phyloP scores from a whole-genome alignment of 2,888 invertebrate genomes.

The Drosophila pullipes region DNA sequence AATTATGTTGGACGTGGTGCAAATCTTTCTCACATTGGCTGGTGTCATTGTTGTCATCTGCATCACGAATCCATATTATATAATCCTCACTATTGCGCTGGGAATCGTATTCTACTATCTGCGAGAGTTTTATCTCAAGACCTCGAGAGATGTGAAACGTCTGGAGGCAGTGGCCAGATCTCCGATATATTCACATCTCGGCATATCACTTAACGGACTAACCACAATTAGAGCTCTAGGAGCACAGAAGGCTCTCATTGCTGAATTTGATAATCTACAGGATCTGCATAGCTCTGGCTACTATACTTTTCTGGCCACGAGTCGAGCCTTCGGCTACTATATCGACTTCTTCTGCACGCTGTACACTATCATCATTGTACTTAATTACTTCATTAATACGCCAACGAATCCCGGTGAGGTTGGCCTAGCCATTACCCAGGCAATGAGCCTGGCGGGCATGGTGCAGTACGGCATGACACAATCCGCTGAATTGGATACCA shows the following conservation, averaged over 20 bases:
- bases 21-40: constrained; percentile 92
- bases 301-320: constrained; percentile 95
- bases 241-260: constrained; percentile 91
- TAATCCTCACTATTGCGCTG: constrained; percentile 90
- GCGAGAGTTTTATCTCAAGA: constrained; percentile 91
- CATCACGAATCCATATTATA: constrained; percentile 90
- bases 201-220: constrained; percentile 94
- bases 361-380: constrained; percentile 93
- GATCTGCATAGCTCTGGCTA: constrained; percentile 96
- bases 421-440: constrained; percentile 92
- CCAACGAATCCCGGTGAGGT: constrained; percentile 90
- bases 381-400: constrained; percentile 92
- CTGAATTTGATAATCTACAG: constrained; percentile 93
- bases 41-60: constrained; percentile 93
- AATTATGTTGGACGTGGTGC: constrained; percentile 85
- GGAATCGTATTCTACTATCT: constrained; percentile 90
- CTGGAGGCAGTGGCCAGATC: constrained; percentile 94
- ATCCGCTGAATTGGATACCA: constrained; percentile 94
- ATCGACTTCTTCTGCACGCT: constrained; percentile 94
- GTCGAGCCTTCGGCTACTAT: constrained; percentile 97
- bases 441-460: constrained; percentile 90
- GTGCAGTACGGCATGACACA: constrained; percentile 95
- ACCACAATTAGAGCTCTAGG: constrained; percentile 96
- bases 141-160: constrained; percentile 93
- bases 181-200: constrained; percentile 97